Conservation (phyloP, 2,113 vertebrate species). For the Terrapene triunguis region DNA sequence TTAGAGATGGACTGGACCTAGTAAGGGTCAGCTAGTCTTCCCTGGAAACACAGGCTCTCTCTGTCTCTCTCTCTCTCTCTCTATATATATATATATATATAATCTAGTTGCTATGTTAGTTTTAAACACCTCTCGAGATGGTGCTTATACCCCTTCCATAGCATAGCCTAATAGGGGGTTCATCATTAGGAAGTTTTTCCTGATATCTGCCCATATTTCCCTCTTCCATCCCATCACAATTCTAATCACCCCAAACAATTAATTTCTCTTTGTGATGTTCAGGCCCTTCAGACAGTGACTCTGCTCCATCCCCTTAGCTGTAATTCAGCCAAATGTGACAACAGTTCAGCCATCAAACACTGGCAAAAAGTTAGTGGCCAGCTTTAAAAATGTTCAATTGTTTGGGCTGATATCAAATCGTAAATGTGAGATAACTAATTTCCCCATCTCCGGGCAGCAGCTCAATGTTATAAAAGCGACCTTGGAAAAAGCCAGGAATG, state of each 20-base stretch:
- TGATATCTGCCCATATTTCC: not conserved
- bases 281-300: not conserved
- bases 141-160: not conserved
- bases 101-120: not conserved
- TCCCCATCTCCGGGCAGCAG: not conserved
- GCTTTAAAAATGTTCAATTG: not conserved
- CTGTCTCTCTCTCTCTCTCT: not conserved
- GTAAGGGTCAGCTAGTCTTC: not conserved
- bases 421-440: not conserved
- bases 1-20: not conserved
- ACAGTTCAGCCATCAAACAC: not conserved
- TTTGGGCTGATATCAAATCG: not conserved
- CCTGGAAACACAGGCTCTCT: not conserved
- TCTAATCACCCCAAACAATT: not conserved
- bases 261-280: not conserved
- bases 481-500: slow-evolving; percentile 21
- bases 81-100: not conserved
- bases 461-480: not conserved
- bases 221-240: not conserved
- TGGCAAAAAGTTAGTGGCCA: not conserved
- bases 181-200: not conserved
- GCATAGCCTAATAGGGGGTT: not conserved
- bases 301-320: not conserved
- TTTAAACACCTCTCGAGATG: not conserved
- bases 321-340: not conserved